Evolutionary conservation across 2,113 vertebrate genomes (phyloP).

Genomic region (Periophthalmodon schlosseri): DNA sequence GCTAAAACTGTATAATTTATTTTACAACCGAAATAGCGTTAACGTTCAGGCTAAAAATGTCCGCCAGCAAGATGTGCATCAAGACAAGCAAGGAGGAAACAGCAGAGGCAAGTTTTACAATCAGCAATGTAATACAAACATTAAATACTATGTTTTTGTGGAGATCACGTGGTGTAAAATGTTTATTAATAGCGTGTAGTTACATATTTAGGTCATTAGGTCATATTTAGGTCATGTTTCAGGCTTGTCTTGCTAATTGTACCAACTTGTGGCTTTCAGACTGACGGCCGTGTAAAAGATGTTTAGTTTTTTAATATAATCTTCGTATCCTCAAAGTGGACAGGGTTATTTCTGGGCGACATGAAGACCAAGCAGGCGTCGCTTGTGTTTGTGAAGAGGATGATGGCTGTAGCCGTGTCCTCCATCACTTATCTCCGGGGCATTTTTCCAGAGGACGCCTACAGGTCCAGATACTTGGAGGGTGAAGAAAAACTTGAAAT

Average conservation of each 20-base stretch:
- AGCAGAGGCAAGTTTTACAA: constrained; percentile 37
- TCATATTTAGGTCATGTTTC: not conserved
- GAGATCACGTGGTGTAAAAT: not conserved
- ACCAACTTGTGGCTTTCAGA: constrained; percentile 31
- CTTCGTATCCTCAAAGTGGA: constrained; percentile 50
- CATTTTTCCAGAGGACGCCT: constrained; percentile 93
- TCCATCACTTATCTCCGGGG: constrained; percentile 95
- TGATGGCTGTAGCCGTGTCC: constrained; percentile 89
- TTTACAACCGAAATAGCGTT: not conserved
- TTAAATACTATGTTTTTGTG: not conserved
- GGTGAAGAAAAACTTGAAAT: constrained; percentile 74
- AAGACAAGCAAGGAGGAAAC: constrained; percentile 49
- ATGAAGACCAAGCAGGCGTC: constrained; percentile 85
- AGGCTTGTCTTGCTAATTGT: not conserved
- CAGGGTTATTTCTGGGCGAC: constrained; percentile 64
- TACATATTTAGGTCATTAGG: too few species aligned
- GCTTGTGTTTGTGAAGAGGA: constrained; percentile 87
- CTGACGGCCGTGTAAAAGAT: not conserved
- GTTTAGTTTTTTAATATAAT: not conserved
- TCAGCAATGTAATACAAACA: not conserved
- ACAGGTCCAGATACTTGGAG: constrained; percentile 91
- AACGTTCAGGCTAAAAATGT: constrained; percentile 28
- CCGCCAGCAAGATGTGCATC: constrained; percentile 31
- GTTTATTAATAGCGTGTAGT: not conserved
- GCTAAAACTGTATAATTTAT: not conserved